These are phyloP conservation scores for Tenthredo amoena DNA, from an alignment of 2,888 invertebrate genomes.

Conservation along the genomic window DNA sequence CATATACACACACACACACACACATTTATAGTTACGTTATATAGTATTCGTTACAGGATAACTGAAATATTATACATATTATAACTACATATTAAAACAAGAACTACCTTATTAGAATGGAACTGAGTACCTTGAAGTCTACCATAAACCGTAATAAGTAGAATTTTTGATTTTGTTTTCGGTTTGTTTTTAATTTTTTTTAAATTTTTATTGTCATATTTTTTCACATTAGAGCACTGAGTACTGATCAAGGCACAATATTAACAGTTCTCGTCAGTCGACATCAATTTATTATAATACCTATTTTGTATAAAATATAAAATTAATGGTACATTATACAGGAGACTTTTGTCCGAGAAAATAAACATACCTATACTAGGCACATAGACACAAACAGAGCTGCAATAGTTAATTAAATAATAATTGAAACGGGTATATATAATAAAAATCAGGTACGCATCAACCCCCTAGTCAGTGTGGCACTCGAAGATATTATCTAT, in stretches of 20 bases:
- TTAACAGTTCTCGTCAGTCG: background rate
- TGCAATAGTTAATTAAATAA: slow-evolving; percentile 41
- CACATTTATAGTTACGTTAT: slow-evolving; percentile 63
- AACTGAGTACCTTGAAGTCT: slow-evolving; percentile 56
- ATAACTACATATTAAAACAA: slow-evolving; percentile 53
- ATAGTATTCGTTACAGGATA: background rate
- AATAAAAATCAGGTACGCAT: background rate
- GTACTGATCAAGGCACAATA: background rate
- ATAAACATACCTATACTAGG: slow-evolving; percentile 60
- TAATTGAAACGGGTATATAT: background rate
- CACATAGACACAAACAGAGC: background rate
- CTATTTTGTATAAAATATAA: background rate
- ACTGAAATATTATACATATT: background rate
- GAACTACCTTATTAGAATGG: slow-evolving; percentile 51
- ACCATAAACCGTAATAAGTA: background rate
- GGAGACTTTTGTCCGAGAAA: slow-evolving; percentile 75
- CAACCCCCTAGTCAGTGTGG: slow-evolving; percentile 75
- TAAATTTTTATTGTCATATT: background rate
- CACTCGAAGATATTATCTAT: slow-evolving; percentile 71
- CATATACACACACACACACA: slow-evolving; percentile 33
- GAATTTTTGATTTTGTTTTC: background rate
- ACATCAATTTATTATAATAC: background rate
- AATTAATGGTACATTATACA: background rate
- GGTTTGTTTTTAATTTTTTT: background rate
- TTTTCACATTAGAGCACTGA: background rate